Evolutionary conservation across 2,113 vertebrate genomes (phyloP), one percentile per base, ranked within the genome.

Genomic region (Phycodurus eques): DNA sequence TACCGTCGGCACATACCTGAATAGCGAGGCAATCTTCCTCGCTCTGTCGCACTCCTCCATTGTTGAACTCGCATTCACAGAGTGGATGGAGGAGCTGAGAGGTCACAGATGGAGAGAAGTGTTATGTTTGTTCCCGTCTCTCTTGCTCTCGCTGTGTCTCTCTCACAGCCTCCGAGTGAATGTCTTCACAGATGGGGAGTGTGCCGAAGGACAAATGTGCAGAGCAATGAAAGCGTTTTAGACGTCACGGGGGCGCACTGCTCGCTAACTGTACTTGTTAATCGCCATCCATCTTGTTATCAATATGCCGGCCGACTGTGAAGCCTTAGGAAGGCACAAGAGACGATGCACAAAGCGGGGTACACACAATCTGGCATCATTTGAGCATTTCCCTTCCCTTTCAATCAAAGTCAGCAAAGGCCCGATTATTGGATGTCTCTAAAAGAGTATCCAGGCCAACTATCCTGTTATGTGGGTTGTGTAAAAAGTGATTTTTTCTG

Each of bases 71-170:
- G 76, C 85, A 83, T 81, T 87, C 80, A 66, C n/a, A 87, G 76
- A 77, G 67, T 77, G 79, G 82, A 83, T 83, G 84, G 83, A 85
- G 77, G 86, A 88, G 83, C 74, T 77, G 82, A 74, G 80, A 88
- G 90, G 90, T 90, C 88, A 84, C 85, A 88, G 84, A 91, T 87
- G 85, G 89, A 87, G 83, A 88, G 85, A 88, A 85, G 84, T 89
- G 88, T 88, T 81, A 79, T 89, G 85, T 83, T 85, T 90, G 86
- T 88, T 91, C 85, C 86, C 53, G 68, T 83, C 71, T 86, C 83
- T 81, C 84, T 84, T 39, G 3, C 35, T 84, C 80, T 83, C 68
- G 68, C 73, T 83, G 70, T 87, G 83, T 80, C 84, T 83, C 80
- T 71, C 72, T 15, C 14, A 15, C 31, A 19, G 2, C 33, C 31